Conservation (phyloP, 2,888 invertebrate genomes). For the Pristionchus fissidentatus region DNA sequence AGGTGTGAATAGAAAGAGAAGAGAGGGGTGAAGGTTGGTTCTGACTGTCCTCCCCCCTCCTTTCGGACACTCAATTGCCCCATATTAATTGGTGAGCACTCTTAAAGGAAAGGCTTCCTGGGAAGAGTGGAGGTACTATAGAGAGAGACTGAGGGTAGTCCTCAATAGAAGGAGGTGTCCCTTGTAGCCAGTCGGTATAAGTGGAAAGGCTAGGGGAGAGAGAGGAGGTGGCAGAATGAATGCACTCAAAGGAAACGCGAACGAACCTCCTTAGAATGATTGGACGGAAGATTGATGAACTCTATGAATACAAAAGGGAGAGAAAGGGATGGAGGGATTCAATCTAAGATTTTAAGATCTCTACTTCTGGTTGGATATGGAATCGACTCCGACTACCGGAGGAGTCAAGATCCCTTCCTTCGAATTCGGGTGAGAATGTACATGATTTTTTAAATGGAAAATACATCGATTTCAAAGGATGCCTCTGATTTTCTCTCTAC, state of each 20-base stretch:
- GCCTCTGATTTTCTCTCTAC: too few species aligned
- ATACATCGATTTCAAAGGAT: neutral
- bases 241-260: slow-evolving; percentile 22
- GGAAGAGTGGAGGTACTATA: slow-evolving; percentile 26
- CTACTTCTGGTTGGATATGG: slow-evolving; percentile 73
- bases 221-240: slow-evolving; percentile 13
- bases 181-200: slow-evolving; percentile 41
- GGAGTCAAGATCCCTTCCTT: slow-evolving; percentile 70
- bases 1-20: slow-evolving; percentile 41
- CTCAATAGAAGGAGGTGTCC: slow-evolving; percentile 39
- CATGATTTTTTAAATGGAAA: neutral
- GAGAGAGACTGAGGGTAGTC: slow-evolving; percentile 16
- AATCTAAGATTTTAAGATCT: slow-evolving; percentile 66
- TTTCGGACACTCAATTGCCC: slow-evolving; percentile 48
- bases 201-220: slow-evolving; percentile 23
- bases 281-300: too few species aligned
- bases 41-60: slow-evolving; percentile 7
- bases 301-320: neutral
- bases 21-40: slow-evolving; percentile 41
- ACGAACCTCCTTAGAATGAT: neutral
- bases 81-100: slow-evolving; percentile 46
- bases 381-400: slow-evolving; percentile 63
- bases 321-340: neutral
- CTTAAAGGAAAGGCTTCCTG: slow-evolving; percentile 22
- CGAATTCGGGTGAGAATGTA: slow-evolving; percentile 67